Evolutionary conservation across 2,797 vertebrate species (phyloP).

Genomic region (Hippopotamyrus pictus): DNA sequence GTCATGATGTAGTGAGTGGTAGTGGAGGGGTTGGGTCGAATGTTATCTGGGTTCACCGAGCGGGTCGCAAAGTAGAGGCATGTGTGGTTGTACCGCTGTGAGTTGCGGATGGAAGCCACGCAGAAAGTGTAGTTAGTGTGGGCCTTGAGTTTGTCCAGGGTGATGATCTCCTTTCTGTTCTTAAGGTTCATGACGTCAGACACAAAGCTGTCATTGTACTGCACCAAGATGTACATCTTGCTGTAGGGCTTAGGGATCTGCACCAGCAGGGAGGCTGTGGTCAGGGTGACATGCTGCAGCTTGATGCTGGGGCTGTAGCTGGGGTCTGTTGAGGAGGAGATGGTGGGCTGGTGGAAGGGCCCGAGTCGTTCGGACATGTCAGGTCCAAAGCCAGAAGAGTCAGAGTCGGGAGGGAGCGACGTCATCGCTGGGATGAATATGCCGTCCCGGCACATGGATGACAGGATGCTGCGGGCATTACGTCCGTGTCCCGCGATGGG

Average conservation of each 20-base stretch:
- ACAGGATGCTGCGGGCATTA: constrained; percentile 86
- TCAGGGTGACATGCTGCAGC: constrained; percentile 82
- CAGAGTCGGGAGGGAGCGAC: constrained; percentile 74
- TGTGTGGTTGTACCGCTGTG: constrained; percentile 90
- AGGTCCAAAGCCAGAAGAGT: constrained; percentile 81
- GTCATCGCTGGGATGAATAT: constrained; percentile 83
- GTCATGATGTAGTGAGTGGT: constrained; percentile 99
- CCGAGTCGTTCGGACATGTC: constrained; percentile 60
- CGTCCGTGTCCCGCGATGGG: constrained; percentile 71
- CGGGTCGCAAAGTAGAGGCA: constrained; percentile 86
- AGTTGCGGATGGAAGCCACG: constrained; percentile 90
- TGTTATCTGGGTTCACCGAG: constrained; percentile 69
- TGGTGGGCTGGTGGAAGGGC: constrained; percentile 74
- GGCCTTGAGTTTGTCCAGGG: constrained; percentile 81
- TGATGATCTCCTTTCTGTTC: constrained; percentile 89
- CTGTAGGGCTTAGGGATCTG: constrained; percentile 90
- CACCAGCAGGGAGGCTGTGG: constrained; percentile 82
- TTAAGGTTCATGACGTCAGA: constrained; percentile 91
- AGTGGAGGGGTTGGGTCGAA: constrained; percentile 79
- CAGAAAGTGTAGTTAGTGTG: constrained; percentile 96
- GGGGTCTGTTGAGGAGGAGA: constrained; percentile 72
- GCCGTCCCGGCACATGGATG: constrained; percentile 84
- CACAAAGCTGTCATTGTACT: constrained; percentile 89
- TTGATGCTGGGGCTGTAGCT: constrained; percentile 81
- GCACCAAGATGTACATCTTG: constrained; percentile 97